These are phyloP conservation scores for Melangyna quadrimaculata DNA, from an alignment of 2,888 invertebrate species.

Conservation along the genomic window DNA sequence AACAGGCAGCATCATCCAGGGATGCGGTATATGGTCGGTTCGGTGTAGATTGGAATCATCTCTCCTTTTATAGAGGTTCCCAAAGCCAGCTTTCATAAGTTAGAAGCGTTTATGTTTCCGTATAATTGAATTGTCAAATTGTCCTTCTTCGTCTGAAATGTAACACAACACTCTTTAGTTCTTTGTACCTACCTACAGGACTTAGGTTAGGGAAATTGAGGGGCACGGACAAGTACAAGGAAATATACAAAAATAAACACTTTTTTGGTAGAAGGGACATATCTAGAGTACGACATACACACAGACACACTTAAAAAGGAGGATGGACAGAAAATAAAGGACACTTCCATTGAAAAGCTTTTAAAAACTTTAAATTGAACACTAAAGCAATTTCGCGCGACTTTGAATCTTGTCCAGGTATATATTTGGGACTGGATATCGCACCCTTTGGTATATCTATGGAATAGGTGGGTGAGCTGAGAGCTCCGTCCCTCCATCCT, in stretches of 20 bases:
- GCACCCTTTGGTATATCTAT: not conserved
- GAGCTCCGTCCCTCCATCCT: not conserved
- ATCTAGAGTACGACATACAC: not conserved
- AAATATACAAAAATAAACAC: conserved; percentile 49
- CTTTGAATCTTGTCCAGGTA: conserved; percentile 43
- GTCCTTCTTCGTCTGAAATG: conserved; percentile 66
- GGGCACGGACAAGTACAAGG: conserved; percentile 32
- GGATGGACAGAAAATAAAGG: conserved; percentile 2
- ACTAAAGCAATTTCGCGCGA: conserved; percentile 70
- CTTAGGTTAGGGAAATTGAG: too few relatives aligned
- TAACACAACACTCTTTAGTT: conserved; percentile 48
- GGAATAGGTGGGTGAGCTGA: too few relatives aligned
- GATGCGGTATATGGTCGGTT: not conserved
- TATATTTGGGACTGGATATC: not conserved
- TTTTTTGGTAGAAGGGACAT: not conserved
- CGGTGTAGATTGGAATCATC: conserved; percentile 10
- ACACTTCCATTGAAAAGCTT: conserved; percentile 49
- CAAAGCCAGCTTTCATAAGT: conserved; percentile 64
- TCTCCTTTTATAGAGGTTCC: conserved; percentile 24
- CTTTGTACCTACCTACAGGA: not conserved
- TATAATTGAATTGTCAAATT: conserved; percentile 71
- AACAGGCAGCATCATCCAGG: too few relatives aligned
- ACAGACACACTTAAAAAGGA: not conserved
- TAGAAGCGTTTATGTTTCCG: conserved; percentile 68
- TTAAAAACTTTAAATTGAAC: conserved; percentile 72